phyloP scores from a whole-genome alignment of 2,113 vertebrate genomes.

The Bothrops jararaca region DNA sequence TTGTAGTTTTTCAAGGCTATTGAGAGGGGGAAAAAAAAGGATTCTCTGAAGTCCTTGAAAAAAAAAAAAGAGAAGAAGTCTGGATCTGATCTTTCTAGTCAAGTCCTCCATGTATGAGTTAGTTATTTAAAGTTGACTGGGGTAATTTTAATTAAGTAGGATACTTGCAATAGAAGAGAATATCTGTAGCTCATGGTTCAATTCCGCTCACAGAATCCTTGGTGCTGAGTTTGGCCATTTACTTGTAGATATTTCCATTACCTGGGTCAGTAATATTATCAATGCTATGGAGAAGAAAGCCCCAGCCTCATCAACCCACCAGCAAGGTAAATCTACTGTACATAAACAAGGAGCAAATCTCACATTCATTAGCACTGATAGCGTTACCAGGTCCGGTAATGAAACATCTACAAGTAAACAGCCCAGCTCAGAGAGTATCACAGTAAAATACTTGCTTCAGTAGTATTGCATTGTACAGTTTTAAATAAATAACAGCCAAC shows the following conservation, averaged over 20 bases:
- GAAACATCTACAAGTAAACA: not conserved
- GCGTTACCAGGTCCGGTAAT: not conserved
- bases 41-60: not conserved
- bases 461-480: not conserved
- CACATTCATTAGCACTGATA: not conserved
- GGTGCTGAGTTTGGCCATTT: not conserved
- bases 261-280: not conserved
- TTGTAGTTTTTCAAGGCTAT: not conserved
- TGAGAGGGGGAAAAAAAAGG: not conserved
- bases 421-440: not conserved
- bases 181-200: not conserved
- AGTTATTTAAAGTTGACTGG: not conserved
- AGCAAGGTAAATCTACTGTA: not conserved
- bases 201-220: not conserved
- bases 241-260: not conserved
- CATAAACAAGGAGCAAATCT: not conserved
- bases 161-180: not conserved
- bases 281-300: not conserved
- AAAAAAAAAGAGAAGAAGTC: not conserved
- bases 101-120: no score
- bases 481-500: conserved; percentile 24
- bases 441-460: not conserved
- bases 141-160: not conserved
- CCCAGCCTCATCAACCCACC: not conserved
- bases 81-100: not conserved